These are phyloP conservation scores for Psammodynastes pulverulentus DNA, from an alignment of 2,113 vertebrate species.

Conservation along the genomic window DNA sequence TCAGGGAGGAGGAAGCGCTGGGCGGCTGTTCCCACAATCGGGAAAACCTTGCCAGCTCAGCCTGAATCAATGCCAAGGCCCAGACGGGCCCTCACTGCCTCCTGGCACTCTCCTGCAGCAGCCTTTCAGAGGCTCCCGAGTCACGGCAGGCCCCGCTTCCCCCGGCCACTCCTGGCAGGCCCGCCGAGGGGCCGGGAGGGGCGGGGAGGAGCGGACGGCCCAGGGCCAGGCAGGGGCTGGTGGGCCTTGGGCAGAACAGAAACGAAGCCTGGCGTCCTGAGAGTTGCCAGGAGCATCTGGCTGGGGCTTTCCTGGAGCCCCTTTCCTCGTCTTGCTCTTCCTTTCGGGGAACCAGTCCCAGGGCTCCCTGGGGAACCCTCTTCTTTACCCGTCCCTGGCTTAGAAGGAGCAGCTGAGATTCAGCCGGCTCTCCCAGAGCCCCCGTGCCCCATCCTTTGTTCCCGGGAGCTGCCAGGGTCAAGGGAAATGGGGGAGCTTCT, in stretches of 20 bases:
- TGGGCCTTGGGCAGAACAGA: not conserved
- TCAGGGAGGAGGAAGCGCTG: conserved; percentile 15
- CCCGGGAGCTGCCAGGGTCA: not conserved
- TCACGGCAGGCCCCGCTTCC: conserved; percentile 63
- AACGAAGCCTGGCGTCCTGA: not conserved
- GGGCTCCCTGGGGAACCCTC: not conserved
- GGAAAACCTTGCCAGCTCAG: conserved; percentile 65
- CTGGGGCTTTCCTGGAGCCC: not conserved
- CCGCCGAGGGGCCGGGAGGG: not conserved
- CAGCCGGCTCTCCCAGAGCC: not conserved
- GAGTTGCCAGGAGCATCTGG: not conserved
- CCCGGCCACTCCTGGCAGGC: conserved; percentile 54
- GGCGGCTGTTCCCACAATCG: conserved; percentile 54
- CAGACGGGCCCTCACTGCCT: conserved; percentile 49
- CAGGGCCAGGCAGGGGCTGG: not conserved
- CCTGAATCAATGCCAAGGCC: conserved; percentile 69
- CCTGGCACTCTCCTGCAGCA: conserved; percentile 62
- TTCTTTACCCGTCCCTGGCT: not conserved
- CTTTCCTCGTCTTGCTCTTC: not conserved
- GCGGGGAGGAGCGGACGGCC: not conserved
- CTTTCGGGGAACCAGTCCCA: not conserved
- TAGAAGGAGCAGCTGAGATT: not conserved
- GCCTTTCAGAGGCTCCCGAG: conserved; percentile 66
- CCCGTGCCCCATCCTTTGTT: not conserved
- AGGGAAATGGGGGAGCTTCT: not conserved